Percentiles rank a stretch among this genome's conserved stretches.
These are phyloP conservation scores for Danionella dracula DNA, from an alignment of 2,797 vertebrate species.

Conservation along the genomic window DNA sequence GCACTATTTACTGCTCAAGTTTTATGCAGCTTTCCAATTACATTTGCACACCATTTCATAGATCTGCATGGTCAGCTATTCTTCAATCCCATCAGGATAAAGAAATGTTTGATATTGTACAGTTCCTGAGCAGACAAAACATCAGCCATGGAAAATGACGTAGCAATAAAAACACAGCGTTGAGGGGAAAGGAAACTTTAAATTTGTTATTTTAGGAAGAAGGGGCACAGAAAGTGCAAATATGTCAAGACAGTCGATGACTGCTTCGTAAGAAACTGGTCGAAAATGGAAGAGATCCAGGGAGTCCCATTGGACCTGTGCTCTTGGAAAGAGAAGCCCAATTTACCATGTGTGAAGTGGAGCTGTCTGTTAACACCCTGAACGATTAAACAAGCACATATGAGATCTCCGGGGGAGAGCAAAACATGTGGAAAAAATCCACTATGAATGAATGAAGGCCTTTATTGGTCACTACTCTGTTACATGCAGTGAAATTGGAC, in stretches of 20 bases:
- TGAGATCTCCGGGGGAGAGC: conserved; percentile 14
- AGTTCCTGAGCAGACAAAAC: conserved; percentile 1
- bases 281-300: not conserved
- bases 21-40: not conserved
- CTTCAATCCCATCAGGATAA: not conserved
- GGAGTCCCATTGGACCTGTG: not conserved
- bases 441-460: no score
- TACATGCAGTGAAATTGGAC: no score
- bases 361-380: conserved; percentile 26
- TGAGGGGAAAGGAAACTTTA: not conserved
- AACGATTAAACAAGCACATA: conserved; percentile 6
- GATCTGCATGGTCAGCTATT: not conserved
- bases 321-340: not conserved
- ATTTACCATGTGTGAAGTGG: conserved; percentile 13
- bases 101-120: not conserved
- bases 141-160: not conserved
- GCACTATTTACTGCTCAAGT: not conserved
- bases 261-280: not conserved
- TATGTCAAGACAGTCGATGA: not conserved
- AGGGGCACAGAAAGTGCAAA: not conserved
- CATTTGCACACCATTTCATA: no score
- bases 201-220: not conserved
- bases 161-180: not conserved
- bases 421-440: not conserved
- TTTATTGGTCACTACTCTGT: no score